Conservation (phyloP, 2,888 invertebrate species). For the Andrena bucephala region DNA sequence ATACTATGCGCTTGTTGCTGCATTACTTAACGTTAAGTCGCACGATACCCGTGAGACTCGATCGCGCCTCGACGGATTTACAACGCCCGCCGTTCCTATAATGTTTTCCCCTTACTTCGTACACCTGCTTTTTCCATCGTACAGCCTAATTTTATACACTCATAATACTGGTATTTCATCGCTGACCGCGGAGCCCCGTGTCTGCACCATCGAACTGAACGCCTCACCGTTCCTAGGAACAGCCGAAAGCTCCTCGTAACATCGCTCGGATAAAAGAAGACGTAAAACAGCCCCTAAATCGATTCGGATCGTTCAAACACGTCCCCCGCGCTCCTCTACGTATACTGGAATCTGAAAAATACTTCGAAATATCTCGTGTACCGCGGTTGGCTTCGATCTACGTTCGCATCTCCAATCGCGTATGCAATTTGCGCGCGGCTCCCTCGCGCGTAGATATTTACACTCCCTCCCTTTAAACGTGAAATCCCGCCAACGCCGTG, state of each 20-base stretch:
- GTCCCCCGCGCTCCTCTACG: conserved; percentile 63
- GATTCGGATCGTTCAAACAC: conserved; percentile 27
- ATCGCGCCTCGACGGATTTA: conserved; percentile 31
- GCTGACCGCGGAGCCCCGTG: conserved; percentile 71
- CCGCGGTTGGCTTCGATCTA: conserved; percentile 72
- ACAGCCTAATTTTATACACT: conserved; percentile 82
- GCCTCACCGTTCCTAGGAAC: neutral
- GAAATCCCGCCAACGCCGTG: conserved; percentile 26
- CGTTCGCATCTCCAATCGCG: conserved; percentile 25
- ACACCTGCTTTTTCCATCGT: conserved; percentile 45
- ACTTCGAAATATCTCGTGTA: conserved; percentile 74
- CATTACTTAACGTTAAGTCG: conserved; percentile 76
- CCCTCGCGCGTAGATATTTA: conserved; percentile 56
- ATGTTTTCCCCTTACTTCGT: conserved; percentile 26
- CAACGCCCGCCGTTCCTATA: conserved; percentile 29
- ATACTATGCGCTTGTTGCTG: conserved; percentile 77
- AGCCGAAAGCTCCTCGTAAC: neutral
- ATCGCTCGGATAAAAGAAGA: neutral
- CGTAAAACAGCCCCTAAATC: neutral
- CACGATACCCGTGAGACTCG: conserved; percentile 61
- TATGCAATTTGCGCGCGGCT: conserved; percentile 1
- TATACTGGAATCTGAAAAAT: conserved; percentile 80
- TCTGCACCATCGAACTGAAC: conserved; percentile 63
- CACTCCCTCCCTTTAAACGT: conserved; percentile 30
- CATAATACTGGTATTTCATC: conserved; percentile 85